Percentiles rank a stretch among this genome's conserved stretches.
Evolutionary conservation across 2,113 vertebrate genomes (phyloP).

Genomic region (Romanogobio albipinnatus): DNA sequence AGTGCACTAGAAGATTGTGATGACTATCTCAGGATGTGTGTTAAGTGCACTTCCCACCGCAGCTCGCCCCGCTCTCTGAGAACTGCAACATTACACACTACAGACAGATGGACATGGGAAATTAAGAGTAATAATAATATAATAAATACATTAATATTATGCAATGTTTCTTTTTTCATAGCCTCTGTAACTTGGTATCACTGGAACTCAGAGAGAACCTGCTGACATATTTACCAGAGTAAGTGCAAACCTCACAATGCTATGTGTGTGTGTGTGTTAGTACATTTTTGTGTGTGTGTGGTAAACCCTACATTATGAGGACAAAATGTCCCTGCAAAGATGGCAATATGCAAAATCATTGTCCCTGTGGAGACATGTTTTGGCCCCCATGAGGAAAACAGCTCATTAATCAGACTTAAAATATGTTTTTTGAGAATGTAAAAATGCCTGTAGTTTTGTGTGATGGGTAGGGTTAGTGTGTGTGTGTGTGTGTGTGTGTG

Average conservation of each 20-base stretch:
- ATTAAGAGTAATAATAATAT: too few relatives aligned
- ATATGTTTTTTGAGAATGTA: too few relatives aligned
- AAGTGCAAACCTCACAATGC: conserved; percentile 69
- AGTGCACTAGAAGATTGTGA: not conserved
- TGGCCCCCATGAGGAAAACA: too few relatives aligned
- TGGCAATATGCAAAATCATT: too few relatives aligned
- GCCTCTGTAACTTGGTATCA: conserved; percentile 93
- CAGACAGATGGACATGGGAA: too few relatives aligned
- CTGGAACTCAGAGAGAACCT: conserved; percentile 97
- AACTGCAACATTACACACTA: too few relatives aligned
- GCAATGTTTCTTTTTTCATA: conserved; percentile 59
- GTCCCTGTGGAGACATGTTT: too few relatives aligned
- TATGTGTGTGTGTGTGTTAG: not conserved
- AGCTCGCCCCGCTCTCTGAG: not conserved
- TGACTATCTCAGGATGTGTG: conserved; percentile 11
- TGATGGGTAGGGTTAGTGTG: too few relatives aligned
- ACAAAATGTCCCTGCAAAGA: too few relatives aligned
- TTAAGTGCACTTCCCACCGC: not conserved
- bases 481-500: not conserved
- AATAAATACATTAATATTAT: not conserved
- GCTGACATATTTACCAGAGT: conserved; percentile 96
- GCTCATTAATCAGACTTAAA: too few relatives aligned
- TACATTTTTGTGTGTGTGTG: not conserved
- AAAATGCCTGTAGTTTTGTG: too few relatives aligned
- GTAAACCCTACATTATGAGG: too few relatives aligned